Base-by-base conservation (phyloP, 2,888 invertebrate species). In the Drosophila testacea region DNA sequence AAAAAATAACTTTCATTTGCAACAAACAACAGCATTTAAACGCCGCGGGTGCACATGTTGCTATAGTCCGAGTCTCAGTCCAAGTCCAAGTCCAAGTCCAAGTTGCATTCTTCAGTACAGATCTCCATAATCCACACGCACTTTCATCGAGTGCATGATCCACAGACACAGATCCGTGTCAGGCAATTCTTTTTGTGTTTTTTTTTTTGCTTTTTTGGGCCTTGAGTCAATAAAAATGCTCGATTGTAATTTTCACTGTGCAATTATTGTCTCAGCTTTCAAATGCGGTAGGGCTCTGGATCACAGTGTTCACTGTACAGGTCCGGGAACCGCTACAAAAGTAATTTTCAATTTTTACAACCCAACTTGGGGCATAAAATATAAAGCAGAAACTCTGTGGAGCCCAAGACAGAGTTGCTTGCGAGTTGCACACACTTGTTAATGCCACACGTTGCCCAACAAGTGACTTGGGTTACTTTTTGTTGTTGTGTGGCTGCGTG, bases 311-410 rank as follows among this genome's bases (percentile, higher is more conserved):
- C 28, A 41, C 34, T 22, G 47, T 51, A 28, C 59, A 28, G 44
- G 10, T 28, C 22, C 16, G n/a, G 27, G 39, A 22, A 44, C 11
- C 30, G 39, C 52, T 46, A 5, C 70, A 74, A 77, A 85, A 75
- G 85, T 87, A 81, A 85, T 87, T 87, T 87, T 85, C 83, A 84
- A 85, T 85, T 85, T 77, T 88, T 83, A 85, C 78, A 83, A 73
- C 79, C 81, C 47, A 51, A 54, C 44, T 52, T 57, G 50, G 57
- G 64, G 83, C 87, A 83, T 86, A 86, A 86, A 83, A 81, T 69
- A 68, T 22, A 68, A 79, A 44, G 69, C 75, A 73, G 65, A 75
- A 42, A 41, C 46, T 59, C 36, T 47, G 22, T 48, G 46, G 38
- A 59, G 54, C 44, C 13, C 16, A 48, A 27, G 22, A 42, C 48